Conservation (phyloP, 2,113 vertebrate genomes). For the Pterocles burchelli region DNA sequence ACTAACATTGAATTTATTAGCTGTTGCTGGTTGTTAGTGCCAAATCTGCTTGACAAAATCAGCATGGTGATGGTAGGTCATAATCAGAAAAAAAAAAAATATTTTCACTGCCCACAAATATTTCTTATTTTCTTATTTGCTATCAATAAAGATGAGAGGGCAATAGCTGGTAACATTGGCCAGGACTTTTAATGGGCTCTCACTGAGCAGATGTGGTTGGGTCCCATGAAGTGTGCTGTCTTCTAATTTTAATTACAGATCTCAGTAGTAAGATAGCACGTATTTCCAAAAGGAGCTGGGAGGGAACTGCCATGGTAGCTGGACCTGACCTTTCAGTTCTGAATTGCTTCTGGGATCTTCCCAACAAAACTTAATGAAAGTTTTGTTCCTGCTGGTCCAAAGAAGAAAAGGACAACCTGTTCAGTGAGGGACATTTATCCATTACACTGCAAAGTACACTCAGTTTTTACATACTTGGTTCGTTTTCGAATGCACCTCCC, state of each 20-base stretch:
- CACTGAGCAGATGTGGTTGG: neutral
- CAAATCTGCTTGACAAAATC: slow-evolving; percentile 63
- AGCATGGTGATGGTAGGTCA: slow-evolving; percentile 48
- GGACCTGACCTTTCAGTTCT: neutral
- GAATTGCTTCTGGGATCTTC: neutral
- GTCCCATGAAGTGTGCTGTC: neutral
- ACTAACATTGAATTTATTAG: slow-evolving; percentile 66
- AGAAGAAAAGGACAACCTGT: neutral
- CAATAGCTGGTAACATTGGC: neutral
- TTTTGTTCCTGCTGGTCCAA: neutral
- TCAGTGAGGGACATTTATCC: neutral
- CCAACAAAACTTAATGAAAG: neutral
- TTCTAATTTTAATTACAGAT: neutral
- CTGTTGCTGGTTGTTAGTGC: slow-evolving; percentile 48
- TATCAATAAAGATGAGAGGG: neutral
- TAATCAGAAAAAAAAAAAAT: neutral
- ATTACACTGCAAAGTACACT: neutral
- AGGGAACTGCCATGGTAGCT: neutral
- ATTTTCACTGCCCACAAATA: neutral
- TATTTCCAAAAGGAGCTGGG: neutral
- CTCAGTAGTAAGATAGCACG: neutral
- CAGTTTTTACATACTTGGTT: neutral
- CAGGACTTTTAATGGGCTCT: neutral
- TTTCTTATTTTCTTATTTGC: neutral
- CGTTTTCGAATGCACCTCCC: neutral